These are phyloP conservation scores for Ariolimax columbianus DNA, from an alignment of 2,888 invertebrate species.

Conservation along the genomic window DNA sequence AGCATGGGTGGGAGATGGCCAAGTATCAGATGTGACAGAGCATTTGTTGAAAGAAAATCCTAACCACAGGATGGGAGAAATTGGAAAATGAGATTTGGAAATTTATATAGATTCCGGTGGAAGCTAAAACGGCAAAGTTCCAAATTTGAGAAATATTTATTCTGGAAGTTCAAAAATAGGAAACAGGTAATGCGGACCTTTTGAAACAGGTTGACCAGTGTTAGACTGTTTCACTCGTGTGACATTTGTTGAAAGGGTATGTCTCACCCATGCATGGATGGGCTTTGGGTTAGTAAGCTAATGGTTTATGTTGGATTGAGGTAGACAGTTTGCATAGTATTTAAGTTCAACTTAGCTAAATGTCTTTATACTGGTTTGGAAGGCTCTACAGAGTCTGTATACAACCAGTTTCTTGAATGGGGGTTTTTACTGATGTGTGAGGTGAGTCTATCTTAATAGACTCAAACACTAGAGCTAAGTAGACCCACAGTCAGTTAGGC, in stretches of 20 bases:
- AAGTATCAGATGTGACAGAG: background rate
- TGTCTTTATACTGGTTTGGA: too few species aligned
- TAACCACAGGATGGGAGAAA: background rate
- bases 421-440: too few species aligned
- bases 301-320: background rate
- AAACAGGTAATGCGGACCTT: background rate
- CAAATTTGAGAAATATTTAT: background rate
- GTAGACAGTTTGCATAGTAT: too few species aligned
- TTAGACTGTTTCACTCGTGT: background rate
- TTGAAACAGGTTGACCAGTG: background rate
- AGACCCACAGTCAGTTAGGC: too few species aligned
- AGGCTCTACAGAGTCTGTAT: too few species aligned
- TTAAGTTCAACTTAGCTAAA: too few species aligned
- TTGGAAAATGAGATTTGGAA: background rate
- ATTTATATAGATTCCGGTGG: background rate
- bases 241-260: conserved; percentile 14
- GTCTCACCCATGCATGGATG: conserved; percentile 29
- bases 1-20: conserved; percentile 37
- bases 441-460: too few species aligned
- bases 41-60: conserved; percentile 10
- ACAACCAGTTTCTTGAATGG: too few species aligned
- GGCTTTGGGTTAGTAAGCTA: background rate
- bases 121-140: background rate
- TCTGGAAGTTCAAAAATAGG: background rate
- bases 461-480: too few species aligned